Evolutionary conservation across 2,888 invertebrate species (phyloP), one percentile per base, ranked within the genome.

Genomic region (Dynastes grantii): DNA sequence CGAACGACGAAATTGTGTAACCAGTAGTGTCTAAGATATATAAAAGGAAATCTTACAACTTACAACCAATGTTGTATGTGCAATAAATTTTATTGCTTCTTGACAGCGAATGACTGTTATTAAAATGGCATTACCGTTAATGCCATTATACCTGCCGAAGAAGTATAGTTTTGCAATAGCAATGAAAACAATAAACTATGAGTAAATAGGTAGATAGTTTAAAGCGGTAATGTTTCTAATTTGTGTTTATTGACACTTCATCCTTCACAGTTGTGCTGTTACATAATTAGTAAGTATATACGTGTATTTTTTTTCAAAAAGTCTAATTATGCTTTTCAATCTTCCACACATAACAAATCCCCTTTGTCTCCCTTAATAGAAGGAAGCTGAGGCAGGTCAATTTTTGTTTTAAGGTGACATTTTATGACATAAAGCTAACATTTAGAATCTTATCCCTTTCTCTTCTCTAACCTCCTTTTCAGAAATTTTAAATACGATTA

Each of bases 21-120:
- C 32, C 8, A n/a, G 13, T 29, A 53, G 32, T 32, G 53, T n/a
- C 0, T 51, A 53, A 3, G 4, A 22, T n/a, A 22, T 22, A 49
- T 53, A 70, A 53, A 16, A 53, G 37, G 55, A 71, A 71, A 55
- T 32, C 68, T 53, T 70, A 29, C 51, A 70, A 70, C 29, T 70
- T 70, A 22, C 55, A 58, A 22, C 6, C 9, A 49, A 71, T 13
- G 37, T 58, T 71, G 32, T 58, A 51, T 53, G 55, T 37, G 55
- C 49, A 71, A 71, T 71, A 71, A 71, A 71, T 71, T 71, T 71
- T 37, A 71, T 71, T 58, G 55, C 71, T 55, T 37, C 70, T 32
- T 71, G 71, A 71, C 71, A 55, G 71, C 8, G 53, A 71, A 71
- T 55, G 71, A 71, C 37, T 37, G 58, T 58, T 71, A 71, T 71